phyloP scores from a whole-genome alignment of 2,113 vertebrate species.

The Phyllostomus hastatus region DNA sequence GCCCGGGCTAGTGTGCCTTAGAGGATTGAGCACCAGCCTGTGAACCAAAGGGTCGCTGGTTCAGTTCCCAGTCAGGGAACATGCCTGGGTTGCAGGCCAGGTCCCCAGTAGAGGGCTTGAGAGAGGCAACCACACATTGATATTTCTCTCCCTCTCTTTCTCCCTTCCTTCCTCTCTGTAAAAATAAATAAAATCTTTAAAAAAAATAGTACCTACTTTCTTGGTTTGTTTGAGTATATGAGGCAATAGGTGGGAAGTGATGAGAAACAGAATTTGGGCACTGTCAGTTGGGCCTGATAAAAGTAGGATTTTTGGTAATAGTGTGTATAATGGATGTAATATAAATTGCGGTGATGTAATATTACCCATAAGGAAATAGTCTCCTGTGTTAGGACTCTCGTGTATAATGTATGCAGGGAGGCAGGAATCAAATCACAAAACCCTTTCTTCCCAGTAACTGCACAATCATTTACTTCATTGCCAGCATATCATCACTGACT shows the following conservation, averaged over 20 bases:
- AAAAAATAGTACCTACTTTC: background rate
- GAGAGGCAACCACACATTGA: too few relatives aligned
- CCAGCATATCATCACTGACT: background rate
- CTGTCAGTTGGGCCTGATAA: background rate
- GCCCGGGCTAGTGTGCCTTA: too few relatives aligned
- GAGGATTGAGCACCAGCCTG: too few relatives aligned
- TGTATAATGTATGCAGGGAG: background rate
- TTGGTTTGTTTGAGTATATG: background rate
- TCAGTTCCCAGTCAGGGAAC: too few relatives aligned
- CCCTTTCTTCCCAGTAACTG: background rate
- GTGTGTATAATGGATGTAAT: background rate
- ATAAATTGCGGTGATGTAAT: background rate
- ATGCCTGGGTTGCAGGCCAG: too few relatives aligned
- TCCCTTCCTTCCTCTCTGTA: too few relatives aligned
- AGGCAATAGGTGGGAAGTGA: background rate
- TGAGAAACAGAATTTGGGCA: background rate
- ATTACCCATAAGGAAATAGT: background rate
- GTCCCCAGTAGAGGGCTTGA: too few relatives aligned
- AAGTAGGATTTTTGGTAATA: background rate
- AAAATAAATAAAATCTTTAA: too few relatives aligned
- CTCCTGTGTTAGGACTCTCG: background rate
- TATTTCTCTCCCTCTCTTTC: too few relatives aligned
- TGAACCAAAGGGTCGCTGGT: too few relatives aligned
- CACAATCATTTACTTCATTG: background rate
- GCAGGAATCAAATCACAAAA: background rate